phyloP scores from a whole-genome alignment of 2,888 invertebrate genomes.

The Rhagonycha fulva region DNA sequence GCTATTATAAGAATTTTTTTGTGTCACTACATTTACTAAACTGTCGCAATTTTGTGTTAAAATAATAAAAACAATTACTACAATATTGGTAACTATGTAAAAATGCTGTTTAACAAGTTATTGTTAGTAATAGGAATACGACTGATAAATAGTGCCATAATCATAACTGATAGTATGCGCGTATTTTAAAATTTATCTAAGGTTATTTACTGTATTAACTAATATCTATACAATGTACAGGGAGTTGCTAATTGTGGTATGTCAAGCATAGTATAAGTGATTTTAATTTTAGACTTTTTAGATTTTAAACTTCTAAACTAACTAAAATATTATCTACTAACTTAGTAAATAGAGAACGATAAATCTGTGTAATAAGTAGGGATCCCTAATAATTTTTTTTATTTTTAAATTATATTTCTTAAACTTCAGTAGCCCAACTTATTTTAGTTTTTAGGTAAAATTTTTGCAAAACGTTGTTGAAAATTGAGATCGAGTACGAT shows the following conservation, averaged over 20 bases:
- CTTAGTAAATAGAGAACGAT: no score
- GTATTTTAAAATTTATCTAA: background rate
- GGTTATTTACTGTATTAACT: background rate
- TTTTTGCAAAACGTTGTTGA: no score
- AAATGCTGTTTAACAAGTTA: background rate
- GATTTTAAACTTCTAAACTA: no score
- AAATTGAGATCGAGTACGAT: no score
- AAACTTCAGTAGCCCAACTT: no score
- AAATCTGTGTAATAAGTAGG: no score
- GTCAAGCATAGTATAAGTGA: no score
- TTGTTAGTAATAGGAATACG: background rate
- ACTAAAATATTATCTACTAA: no score
- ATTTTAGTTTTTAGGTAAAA: no score
- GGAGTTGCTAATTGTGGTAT: background rate
- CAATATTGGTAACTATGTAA: background rate
- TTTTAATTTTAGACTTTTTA: no score
- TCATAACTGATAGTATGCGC: background rate
- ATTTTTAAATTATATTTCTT: no score
- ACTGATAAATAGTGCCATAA: background rate
- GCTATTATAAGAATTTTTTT: background rate
- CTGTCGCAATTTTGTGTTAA: background rate
- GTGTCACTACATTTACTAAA: background rate
- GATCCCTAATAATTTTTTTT: no score
- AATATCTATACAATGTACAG: background rate
- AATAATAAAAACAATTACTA: background rate